Percentiles rank a stretch among this genome's conserved stretches.
These are phyloP conservation scores for Eurosta solidaginis DNA, from an alignment of 1,140 invertebrate genomes.

Conservation along the genomic window DNA sequence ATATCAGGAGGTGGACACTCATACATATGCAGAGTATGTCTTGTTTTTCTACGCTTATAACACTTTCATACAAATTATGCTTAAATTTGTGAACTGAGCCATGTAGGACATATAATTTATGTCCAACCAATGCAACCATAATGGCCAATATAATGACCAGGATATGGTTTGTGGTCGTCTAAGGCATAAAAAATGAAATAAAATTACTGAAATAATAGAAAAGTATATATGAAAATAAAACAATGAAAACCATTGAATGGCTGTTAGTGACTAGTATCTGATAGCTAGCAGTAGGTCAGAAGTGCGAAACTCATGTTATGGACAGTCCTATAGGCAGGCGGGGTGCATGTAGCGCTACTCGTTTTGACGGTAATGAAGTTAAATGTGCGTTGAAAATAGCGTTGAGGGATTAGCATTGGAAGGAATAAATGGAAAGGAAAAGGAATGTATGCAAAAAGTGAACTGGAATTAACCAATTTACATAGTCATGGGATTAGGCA, in stretches of 20 bases:
- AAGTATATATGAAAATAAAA: not conserved
- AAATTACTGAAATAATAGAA: not conserved
- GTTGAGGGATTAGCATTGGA: not conserved
- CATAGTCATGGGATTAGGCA: too few species aligned
- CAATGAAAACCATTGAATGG: not conserved
- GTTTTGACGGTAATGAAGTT: conserved; percentile 12
- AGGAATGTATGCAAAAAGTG: not conserved
- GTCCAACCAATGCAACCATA: conserved; percentile 11
- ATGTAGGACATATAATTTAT: conserved; percentile 26
- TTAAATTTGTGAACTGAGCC: conserved; percentile 27
- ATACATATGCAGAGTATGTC: not conserved
- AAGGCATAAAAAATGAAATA: not conserved
- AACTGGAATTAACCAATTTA: too few species aligned
- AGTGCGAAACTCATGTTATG: not conserved
- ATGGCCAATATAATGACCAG: not conserved
- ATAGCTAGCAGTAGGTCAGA: not conserved
- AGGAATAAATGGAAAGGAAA: too few species aligned
- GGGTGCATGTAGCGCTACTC: not conserved
- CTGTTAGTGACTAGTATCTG: not conserved
- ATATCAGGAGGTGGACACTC: too few species aligned
- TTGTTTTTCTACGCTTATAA: not conserved
- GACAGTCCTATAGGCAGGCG: not conserved
- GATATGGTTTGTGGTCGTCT: not conserved
- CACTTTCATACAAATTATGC: conserved; percentile 27
- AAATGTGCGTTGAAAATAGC: conserved; percentile 16